Percentiles rank a stretch among this genome's conserved stretches.
phyloP scores from a whole-genome alignment of 2,888 invertebrate genomes.

The Monochamus alternatus region DNA sequence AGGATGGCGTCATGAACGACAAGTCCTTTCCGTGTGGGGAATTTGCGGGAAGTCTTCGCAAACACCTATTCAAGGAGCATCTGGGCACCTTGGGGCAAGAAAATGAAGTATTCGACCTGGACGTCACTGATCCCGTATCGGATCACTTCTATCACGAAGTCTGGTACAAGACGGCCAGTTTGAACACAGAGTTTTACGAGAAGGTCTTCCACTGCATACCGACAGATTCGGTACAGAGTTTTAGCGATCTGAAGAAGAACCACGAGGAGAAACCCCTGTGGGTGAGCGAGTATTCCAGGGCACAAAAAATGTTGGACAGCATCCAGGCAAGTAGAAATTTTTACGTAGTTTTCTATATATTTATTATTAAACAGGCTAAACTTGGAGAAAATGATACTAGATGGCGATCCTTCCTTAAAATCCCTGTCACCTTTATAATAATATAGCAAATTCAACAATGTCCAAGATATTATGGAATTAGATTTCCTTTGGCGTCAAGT shows the following conservation, averaged over 20 bases:
- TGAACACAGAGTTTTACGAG: slow-evolving; percentile 93
- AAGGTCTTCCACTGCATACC: slow-evolving; percentile 94
- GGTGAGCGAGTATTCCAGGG: slow-evolving; percentile 81
- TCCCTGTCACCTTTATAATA: too few relatives aligned
- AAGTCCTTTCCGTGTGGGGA: slow-evolving; percentile 86
- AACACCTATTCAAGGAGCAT: slow-evolving; percentile 92
- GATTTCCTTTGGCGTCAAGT: too few relatives aligned
- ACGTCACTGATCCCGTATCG: slow-evolving; percentile 86
- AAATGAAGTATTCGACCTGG: slow-evolving; percentile 69
- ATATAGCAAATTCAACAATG: too few relatives aligned
- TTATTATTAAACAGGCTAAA: too few relatives aligned
- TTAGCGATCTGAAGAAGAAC: slow-evolving; percentile 83
- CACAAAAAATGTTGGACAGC: slow-evolving; percentile 81
- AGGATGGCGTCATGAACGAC: slow-evolving; percentile 88
- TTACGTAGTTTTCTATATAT: too few relatives aligned
- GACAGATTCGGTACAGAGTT: slow-evolving; percentile 85
- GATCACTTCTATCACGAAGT: slow-evolving; percentile 88
- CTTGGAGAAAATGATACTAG: too few relatives aligned
- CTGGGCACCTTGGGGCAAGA: slow-evolving; percentile 79
- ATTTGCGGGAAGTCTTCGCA: slow-evolving; percentile 89
- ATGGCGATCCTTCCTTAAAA: too few relatives aligned
- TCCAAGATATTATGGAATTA: too few relatives aligned
- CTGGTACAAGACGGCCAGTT: slow-evolving; percentile 86
- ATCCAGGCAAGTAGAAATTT: slow-evolving; percentile 75
- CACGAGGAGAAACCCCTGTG: slow-evolving; percentile 83